Conservation (phyloP, 2,113 vertebrate species). For the Siniperca knerii region DNA sequence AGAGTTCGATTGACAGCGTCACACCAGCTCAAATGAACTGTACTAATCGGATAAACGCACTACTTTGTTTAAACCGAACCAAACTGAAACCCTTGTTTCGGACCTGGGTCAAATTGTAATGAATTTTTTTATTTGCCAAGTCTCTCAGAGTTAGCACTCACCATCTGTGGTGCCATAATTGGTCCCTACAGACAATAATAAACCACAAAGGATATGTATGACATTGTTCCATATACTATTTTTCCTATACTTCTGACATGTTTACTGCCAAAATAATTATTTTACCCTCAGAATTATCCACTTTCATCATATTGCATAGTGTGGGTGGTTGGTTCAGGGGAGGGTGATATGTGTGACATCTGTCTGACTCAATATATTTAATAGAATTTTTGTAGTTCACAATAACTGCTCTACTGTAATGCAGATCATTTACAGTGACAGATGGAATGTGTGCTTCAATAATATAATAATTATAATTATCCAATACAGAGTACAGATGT, state of each 20-base stretch:
- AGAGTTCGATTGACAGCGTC: background rate
- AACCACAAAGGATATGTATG: background rate
- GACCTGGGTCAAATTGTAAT: background rate
- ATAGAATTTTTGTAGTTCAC: slow-evolving; percentile 44
- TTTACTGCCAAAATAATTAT: slow-evolving; percentile 31
- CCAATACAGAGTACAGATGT: slow-evolving; percentile 23
- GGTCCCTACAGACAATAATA: background rate
- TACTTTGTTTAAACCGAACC: background rate
- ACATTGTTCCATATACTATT: slow-evolving; percentile 1
- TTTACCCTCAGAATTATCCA: slow-evolving; percentile 30
- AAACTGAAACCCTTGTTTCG: background rate
- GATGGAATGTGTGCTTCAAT: slow-evolving; percentile 44
- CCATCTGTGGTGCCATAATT: background rate
- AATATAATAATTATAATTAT: slow-evolving; percentile 35
- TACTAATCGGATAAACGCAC: background rate
- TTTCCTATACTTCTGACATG: slow-evolving; percentile 12
- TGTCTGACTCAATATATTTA: slow-evolving; percentile 59
- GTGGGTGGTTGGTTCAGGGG: background rate
- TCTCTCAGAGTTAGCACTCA: background rate
- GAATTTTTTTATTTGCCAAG: background rate
- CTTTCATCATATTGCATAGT: slow-evolving; percentile 31
- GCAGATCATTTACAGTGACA: slow-evolving; percentile 53
- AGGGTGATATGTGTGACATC: slow-evolving; percentile 50
- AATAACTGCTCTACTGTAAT: slow-evolving; percentile 41
- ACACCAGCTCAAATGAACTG: background rate